These are phyloP conservation scores for Lymantria monacha DNA, from an alignment of 2,888 invertebrate genomes.

Conservation along the genomic window DNA sequence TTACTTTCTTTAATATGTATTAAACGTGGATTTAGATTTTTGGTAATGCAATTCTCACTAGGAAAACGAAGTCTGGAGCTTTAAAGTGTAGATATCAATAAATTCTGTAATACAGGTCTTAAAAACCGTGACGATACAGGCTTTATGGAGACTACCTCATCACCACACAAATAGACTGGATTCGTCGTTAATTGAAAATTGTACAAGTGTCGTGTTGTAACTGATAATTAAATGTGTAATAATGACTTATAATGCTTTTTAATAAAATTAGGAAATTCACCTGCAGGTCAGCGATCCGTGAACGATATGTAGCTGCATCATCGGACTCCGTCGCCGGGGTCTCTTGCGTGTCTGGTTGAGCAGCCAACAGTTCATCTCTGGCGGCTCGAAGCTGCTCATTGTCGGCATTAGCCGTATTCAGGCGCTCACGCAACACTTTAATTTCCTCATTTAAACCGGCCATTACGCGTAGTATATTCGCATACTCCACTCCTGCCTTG, in stretches of 20 bases:
- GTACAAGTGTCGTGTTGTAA: no score
- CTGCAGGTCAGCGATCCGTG: conserved; percentile 65
- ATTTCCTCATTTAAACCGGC: conserved; percentile 75
- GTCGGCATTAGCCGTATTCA: conserved; percentile 48
- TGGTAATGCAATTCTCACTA: no score
- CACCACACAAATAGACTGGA: no score
- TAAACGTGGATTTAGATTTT: no score
- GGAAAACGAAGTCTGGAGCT: no score
- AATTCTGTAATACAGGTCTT: no score
- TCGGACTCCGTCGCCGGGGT: conserved; percentile 40
- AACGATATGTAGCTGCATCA: conserved; percentile 51
- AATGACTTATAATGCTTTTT: not conserved
- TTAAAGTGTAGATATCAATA: no score
- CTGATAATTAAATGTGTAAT: not conserved
- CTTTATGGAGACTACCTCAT: no score
- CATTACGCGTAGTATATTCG: conserved; percentile 74
- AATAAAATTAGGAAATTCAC: conserved; percentile 27
- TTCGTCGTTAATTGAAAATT: no score
- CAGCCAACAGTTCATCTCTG: conserved; percentile 69
- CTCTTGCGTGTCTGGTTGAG: conserved; percentile 43
- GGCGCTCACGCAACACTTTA: conserved; percentile 61
- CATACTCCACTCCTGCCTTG: conserved; percentile 69
- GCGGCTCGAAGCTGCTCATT: conserved; percentile 62
- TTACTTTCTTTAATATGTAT: no score
- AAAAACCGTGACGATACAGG: no score